Evolutionary conservation across 2,888 invertebrate species (phyloP).

Genomic region (Diarsia dahlii): DNA sequence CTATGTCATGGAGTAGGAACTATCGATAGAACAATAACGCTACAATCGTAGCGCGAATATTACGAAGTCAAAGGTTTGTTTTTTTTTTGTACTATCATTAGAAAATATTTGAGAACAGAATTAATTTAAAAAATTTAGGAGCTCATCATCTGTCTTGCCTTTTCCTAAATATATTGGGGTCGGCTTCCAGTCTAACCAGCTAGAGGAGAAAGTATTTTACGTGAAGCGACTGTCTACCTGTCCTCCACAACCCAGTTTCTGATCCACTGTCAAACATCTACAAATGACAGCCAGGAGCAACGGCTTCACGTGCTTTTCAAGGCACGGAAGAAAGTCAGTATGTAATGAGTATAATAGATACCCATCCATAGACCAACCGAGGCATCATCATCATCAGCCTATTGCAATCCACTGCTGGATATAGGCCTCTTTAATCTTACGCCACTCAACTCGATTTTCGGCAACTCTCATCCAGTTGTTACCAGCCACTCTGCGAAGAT

Average conservation of each 20-base stretch:
- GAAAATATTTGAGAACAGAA: not conserved
- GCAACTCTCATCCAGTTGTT: no score
- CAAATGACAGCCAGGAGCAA: not conserved
- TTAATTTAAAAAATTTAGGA: no score
- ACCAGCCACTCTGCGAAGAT: no score
- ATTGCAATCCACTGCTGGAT: no score
- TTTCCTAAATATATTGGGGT: not conserved
- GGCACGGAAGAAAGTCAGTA: not conserved
- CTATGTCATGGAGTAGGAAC: conserved; percentile 23
- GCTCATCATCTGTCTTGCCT: no score
- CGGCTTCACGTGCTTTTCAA: not conserved
- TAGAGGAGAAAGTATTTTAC: not conserved
- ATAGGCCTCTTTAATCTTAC: no score
- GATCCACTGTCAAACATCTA: not conserved
- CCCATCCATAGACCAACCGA: no score
- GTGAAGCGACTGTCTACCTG: not conserved
- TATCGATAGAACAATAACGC: not conserved
- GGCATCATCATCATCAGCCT: no score
- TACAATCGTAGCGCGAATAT: not conserved
- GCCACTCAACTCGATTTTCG: no score
- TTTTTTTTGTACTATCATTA: not conserved
- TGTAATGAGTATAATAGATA: no score
- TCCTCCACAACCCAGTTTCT: not conserved
- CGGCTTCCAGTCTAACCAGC: not conserved
- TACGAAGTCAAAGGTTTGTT: not conserved